phyloP scores from a whole-genome alignment of 64 coral and sea anemone genomes.

The Porites lutea region DNA sequence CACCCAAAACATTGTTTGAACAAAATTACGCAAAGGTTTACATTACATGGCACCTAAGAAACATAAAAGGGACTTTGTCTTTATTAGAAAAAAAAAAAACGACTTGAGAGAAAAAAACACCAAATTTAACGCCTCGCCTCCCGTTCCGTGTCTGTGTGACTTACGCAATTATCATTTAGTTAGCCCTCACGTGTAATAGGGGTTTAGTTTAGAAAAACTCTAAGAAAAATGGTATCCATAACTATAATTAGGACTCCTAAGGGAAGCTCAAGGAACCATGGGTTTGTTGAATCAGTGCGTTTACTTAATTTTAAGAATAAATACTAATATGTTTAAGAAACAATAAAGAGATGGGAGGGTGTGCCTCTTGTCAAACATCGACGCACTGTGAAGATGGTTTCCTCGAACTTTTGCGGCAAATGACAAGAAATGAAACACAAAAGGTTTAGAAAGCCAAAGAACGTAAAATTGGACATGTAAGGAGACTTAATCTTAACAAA shows the following conservation, averaged over 20 bases:
- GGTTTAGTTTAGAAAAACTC: constrained; percentile 1
- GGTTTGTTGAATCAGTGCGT: constrained; percentile 15
- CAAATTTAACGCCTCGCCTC: too few relatives aligned
- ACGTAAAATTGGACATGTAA: not conserved
- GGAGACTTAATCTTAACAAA: not conserved
- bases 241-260: constrained; percentile 36
- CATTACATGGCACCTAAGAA: too few relatives aligned
- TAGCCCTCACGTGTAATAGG: not conserved
- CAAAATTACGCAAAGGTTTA: too few relatives aligned
- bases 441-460: not conserved
- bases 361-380: not conserved
- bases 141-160: not conserved
- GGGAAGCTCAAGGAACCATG: constrained; percentile 3
- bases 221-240: constrained; percentile 18
- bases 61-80: too few relatives aligned
- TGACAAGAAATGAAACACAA: not conserved
- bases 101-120: too few relatives aligned
- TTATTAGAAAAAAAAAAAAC: too few relatives aligned
- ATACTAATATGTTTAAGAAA: constrained; percentile 29
- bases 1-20: too few relatives aligned
- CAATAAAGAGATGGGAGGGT: constrained; percentile 7
- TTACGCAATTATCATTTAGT: not conserved
- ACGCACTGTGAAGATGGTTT: not conserved
- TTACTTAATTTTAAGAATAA: constrained; percentile 31
- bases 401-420: not conserved